Evolutionary conservation across 2,888 invertebrate species (phyloP).

Genomic region (Ariolimax columbianus): DNA sequence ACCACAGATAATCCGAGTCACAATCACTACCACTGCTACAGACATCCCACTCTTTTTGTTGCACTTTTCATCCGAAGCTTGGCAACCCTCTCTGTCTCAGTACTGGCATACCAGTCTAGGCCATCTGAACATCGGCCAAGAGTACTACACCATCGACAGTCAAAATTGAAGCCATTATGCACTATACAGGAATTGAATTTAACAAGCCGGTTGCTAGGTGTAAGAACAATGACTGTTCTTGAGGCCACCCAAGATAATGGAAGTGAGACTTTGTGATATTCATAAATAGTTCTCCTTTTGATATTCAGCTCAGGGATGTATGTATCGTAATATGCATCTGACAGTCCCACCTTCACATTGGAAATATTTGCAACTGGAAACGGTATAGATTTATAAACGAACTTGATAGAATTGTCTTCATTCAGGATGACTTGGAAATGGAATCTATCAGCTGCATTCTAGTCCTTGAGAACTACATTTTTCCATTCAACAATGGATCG

Average conservation of each 20-base stretch:
- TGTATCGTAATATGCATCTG: slow-evolving; percentile 97
- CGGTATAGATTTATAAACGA: slow-evolving; percentile 87
- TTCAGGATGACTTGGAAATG: slow-evolving; percentile 94
- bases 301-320: slow-evolving; percentile 83
- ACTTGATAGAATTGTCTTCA: slow-evolving; percentile 92
- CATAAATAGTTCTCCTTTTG: slow-evolving; percentile 87
- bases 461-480: slow-evolving; percentile 90
- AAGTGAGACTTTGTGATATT: slow-evolving; percentile 71
- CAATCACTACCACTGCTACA: too few species aligned
- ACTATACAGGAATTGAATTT: slow-evolving; percentile 87
- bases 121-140: slow-evolving; percentile 92
- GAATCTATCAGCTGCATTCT: slow-evolving; percentile 85
- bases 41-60: too few species aligned
- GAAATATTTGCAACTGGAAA: slow-evolving; percentile 81
- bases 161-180: slow-evolving; percentile 64
- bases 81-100: slow-evolving; percentile 83
- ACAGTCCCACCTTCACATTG: slow-evolving; percentile 97
- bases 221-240: slow-evolving; percentile 64
- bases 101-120: slow-evolving; percentile 92
- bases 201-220: slow-evolving; percentile 86
- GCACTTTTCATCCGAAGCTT: too few species aligned
- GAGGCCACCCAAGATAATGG: slow-evolving; percentile 57
- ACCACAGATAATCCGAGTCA: too few species aligned
- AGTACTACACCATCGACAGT: slow-evolving; percentile 92
- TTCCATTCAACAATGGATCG: slow-evolving; percentile 89